Base-by-base conservation (phyloP, 37 sponge, comb jelly and placozoan species). In the Dysidea cf. avara region DNA sequence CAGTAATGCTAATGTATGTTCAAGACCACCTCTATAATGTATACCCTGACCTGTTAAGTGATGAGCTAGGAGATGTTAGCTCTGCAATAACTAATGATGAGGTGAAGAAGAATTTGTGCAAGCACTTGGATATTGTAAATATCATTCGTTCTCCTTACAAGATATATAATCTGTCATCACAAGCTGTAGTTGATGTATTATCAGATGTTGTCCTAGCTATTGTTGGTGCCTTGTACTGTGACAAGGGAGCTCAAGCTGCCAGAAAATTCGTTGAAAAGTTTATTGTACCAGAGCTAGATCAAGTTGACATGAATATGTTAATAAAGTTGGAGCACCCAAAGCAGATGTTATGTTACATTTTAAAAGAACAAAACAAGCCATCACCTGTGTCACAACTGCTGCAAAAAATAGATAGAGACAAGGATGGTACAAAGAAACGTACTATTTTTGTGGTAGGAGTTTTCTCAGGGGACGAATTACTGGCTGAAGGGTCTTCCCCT, bases 401-500 rank as follows among this genome's bases (percentile, higher is more conserved):
- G 36, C 75, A 76, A 34, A 93, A 95, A 72, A 92, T 62, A 32
- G 96, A 93, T 16, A 43, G 93, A 53, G 46, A 43, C 9, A 43
- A 43, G 46, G 9, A 43, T 12, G n/a, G n/a, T n/a, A 75, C 72
- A 11, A 84, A 92, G 5, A 86, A 92, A 35, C 76, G 85, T 31
- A 86, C 96, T 37, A 76, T 89, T 13, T 95, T 88, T 81, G 70
- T 73, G 28, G 89, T 95, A 13, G 94, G 83, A 21, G 82, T 91
- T 20, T 92, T 63, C 48, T 92, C 92, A 2, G 89, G 86, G 17
- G 61, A 81, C 24, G 16, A 37, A 5, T 47, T 77, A 36, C 66
- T 95, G 30, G 89, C 72, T 20, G 89, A 95, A 29, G 96, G 92
- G 12, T 43, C 63, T 32, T 92, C 88, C 2, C 78, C 86, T 24